phyloP scores from a whole-genome alignment of 1,140 invertebrate genomes.

The Drosophila subobscura region DNA sequence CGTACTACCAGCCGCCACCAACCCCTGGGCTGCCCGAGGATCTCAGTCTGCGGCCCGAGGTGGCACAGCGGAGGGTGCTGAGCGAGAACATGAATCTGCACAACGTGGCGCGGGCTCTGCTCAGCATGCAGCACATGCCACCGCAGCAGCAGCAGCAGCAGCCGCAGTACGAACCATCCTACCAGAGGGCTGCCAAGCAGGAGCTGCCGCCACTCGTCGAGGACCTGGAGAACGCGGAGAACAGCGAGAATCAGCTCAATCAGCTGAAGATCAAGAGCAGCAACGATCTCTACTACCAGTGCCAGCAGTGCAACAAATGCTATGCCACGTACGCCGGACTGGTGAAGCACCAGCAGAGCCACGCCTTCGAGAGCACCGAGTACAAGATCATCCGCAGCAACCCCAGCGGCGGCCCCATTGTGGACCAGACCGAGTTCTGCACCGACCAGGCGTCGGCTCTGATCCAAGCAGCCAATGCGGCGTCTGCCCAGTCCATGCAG shows the following conservation, averaged over 20 bases:
- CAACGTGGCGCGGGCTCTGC: slow-evolving; percentile 73
- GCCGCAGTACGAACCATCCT: slow-evolving; percentile 7
- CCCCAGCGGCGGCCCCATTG: slow-evolving; percentile 54
- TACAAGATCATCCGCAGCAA: slow-evolving; percentile 81
- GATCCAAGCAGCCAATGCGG: slow-evolving; percentile 73
- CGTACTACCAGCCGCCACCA: slow-evolving; percentile 29
- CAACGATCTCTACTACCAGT: slow-evolving; percentile 82
- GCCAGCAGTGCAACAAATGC: slow-evolving; percentile 91
- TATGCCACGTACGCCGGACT: slow-evolving; percentile 98
- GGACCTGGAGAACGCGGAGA: slow-evolving; percentile 50
- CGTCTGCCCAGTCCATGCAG: slow-evolving; percentile 76
- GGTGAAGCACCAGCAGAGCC: slow-evolving; percentile 97
- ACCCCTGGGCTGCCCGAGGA: slow-evolving; percentile 63
- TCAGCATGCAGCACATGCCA: slow-evolving; percentile 71
- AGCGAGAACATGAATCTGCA: slow-evolving; percentile 75
- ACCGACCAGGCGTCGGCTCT: slow-evolving; percentile 75
- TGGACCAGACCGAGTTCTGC: slow-evolving; percentile 76
- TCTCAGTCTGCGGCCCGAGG: slow-evolving; percentile 40
- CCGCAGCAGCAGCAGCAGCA: slow-evolving; percentile 27
- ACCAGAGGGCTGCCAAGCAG: slow-evolving; percentile 6
- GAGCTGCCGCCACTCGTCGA: not conserved
- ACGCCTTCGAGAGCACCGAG: slow-evolving; percentile 88
- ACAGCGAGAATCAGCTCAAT: slow-evolving; percentile 40
- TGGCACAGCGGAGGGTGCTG: slow-evolving; percentile 47
- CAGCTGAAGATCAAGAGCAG: slow-evolving; percentile 72